Evolutionary conservation across 2,797 vertebrate species (phyloP).

Genomic region (Euthynnus affinis): DNA sequence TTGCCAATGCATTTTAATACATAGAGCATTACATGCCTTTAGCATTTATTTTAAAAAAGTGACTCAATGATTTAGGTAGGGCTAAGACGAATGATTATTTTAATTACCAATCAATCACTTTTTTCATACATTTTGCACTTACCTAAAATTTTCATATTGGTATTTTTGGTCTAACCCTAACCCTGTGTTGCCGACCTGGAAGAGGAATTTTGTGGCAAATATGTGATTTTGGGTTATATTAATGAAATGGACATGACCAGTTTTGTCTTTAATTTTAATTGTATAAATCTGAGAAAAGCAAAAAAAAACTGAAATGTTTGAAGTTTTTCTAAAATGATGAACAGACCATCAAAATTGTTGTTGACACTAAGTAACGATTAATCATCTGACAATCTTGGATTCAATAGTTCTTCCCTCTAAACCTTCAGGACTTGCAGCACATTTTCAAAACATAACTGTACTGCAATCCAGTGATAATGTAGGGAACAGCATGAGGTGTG

Average conservation of each 20-base stretch:
- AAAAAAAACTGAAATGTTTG: not conserved
- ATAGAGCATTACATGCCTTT: no score
- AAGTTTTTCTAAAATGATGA: not conserved
- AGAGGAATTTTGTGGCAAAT: not conserved
- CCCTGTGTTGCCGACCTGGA: no score
- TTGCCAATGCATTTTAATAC: no score
- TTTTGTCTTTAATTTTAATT: not conserved
- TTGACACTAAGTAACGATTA: not conserved
- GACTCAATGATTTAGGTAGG: no score
- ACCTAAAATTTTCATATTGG: no score
- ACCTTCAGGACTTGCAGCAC: not conserved
- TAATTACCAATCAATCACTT: no score
- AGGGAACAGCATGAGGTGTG: not conserved
- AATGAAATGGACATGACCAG: not conserved
- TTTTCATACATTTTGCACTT: no score
- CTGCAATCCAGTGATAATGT: not conserved
- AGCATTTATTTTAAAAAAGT: no score
- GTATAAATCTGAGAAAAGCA: not conserved
- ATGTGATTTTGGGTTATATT: no score
- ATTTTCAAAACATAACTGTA: not conserved
- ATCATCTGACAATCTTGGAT: accelerated
- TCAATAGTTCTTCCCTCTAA: not conserved
- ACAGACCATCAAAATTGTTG: not conserved
- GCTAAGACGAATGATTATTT: no score
- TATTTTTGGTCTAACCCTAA: no score